phyloP scores from a whole-genome alignment of 2,888 invertebrate species.

The Lasioglossum oenotherae region DNA sequence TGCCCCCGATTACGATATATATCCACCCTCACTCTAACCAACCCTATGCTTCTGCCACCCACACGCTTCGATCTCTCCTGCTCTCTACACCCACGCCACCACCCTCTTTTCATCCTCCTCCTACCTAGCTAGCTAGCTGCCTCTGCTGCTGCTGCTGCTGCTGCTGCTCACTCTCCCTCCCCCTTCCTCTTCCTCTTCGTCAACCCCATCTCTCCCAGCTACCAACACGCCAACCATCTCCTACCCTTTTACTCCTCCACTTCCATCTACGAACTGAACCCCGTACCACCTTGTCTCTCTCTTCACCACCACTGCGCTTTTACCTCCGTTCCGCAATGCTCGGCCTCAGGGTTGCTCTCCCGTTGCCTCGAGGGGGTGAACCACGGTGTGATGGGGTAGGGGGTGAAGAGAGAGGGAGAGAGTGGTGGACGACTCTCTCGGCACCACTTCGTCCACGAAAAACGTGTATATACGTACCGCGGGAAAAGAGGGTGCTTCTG shows the following conservation, averaged over 20 bases:
- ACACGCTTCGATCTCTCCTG: constrained; percentile 68
- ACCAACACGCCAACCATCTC: constrained; percentile 58
- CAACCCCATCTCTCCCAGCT: constrained; percentile 54
- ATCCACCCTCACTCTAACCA: constrained; percentile 73
- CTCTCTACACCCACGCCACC: constrained; percentile 38
- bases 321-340: constrained; percentile 70
- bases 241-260: constrained; percentile 52
- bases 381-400: background rate
- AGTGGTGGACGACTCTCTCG: constrained; percentile 63
- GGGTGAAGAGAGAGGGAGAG: constrained; percentile 15
- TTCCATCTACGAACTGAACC: constrained; percentile 57
- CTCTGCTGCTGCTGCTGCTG: constrained; percentile 19
- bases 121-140: background rate
- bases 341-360: constrained; percentile 61
- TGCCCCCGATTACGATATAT: constrained; percentile 82
- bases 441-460: constrained; percentile 62
- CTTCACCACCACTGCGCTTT: constrained; percentile 68
- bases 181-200: constrained; percentile 13
- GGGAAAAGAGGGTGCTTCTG: constrained; percentile 35
- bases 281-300: constrained; percentile 59
- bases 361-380: constrained; percentile 32
- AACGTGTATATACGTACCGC: constrained; percentile 51
- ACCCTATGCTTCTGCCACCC: constrained; percentile 77
- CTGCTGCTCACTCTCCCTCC: background rate
- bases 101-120: constrained; percentile 20